Evolutionary conservation across 2,888 invertebrate genomes (phyloP).

Genomic region (Rutpela maculata): DNA sequence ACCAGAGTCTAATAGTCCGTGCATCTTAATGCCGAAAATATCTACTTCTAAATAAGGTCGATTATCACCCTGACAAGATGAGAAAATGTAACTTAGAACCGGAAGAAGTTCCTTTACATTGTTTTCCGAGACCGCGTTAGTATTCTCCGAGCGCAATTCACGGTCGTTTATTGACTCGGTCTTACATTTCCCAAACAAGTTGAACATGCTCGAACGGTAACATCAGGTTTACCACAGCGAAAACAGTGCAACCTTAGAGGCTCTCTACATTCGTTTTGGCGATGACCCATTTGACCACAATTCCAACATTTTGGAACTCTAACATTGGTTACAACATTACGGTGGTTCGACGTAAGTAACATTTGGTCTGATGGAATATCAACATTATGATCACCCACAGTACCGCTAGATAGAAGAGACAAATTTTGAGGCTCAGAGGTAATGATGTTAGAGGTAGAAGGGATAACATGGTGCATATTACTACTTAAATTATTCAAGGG

Average conservation of each 20-base stretch:
- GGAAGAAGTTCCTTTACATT: too few relatives aligned
- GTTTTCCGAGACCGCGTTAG: neutral
- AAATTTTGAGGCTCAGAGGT: too few relatives aligned
- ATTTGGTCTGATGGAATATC: too few relatives aligned
- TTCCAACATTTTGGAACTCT: neutral
- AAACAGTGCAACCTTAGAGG: conserved; percentile 39
- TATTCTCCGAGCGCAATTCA: neutral
- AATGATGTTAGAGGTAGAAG: too few relatives aligned
- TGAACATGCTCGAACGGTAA: conserved; percentile 44
- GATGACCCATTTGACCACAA: neutral
- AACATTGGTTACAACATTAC: neutral
- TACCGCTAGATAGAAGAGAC: too few relatives aligned
- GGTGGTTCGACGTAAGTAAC: too few relatives aligned
- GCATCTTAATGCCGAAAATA: conserved; percentile 9
- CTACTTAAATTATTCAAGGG: too few relatives aligned
- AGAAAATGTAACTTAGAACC: too few relatives aligned
- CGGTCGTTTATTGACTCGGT: conserved; percentile 28
- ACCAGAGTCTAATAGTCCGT: conserved; percentile 41
- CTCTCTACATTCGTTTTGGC: conserved; percentile 34
- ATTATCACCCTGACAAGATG: conserved; percentile 16
- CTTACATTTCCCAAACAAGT: conserved; percentile 49
- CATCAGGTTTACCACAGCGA: conserved; percentile 38
- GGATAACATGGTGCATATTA: too few relatives aligned
- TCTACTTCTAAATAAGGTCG: conserved; percentile 34
- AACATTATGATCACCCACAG: too few relatives aligned